Base-by-base conservation (phyloP, 2,113 vertebrate species). In the Tylochromis polylepis region DNA sequence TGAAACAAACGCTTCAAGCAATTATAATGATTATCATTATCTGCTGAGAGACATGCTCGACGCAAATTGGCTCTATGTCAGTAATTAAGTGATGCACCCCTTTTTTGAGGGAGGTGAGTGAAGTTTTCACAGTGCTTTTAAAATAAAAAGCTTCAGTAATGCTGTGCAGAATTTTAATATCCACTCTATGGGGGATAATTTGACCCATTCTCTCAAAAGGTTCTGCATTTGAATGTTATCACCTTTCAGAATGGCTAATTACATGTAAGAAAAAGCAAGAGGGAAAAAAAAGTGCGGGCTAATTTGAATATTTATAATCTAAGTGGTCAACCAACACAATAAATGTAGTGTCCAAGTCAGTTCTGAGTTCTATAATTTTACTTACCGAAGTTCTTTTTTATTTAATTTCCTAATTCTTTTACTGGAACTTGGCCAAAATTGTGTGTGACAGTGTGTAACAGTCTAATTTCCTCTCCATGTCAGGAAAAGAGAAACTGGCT, bases 1-100 rank as follows among this genome's bases (percentile, higher is more conserved):
- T 90, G 92, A 94, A 95, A 95, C 94, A 94, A 95, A 93, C 11
- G 89, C 94, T 95, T 94, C 82, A 87, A 94, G 94, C 94, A 85
- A 92, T 95, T 94, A 95, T 94, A 94, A 94, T 95, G 91, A 94
- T 95, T 94, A 96, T 93, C 91, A 95, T 94, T 94, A 95, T 95
- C 94, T 90, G 91, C 93, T 87, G 88, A 90, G 94, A 94, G 95
- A 95, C 91, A 93, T 34, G 91, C 88, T 94, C 72, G 20, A 91
- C 88, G 60, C 89, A 95, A 96, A 95, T 94, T 94, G 91, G 91
- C 93, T 94, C 85, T 85, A 87, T 93, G 93, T 93, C 91, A 92
- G 91, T 94, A 94, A 95, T 94, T 94, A 95, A 94, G 93, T 90
- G 93, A 93, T 93, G 91, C 88, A 85, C 83, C 87, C 88, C 75